Conservation (phyloP, 2,888 invertebrate species). For the Ectemnius lituratus region DNA sequence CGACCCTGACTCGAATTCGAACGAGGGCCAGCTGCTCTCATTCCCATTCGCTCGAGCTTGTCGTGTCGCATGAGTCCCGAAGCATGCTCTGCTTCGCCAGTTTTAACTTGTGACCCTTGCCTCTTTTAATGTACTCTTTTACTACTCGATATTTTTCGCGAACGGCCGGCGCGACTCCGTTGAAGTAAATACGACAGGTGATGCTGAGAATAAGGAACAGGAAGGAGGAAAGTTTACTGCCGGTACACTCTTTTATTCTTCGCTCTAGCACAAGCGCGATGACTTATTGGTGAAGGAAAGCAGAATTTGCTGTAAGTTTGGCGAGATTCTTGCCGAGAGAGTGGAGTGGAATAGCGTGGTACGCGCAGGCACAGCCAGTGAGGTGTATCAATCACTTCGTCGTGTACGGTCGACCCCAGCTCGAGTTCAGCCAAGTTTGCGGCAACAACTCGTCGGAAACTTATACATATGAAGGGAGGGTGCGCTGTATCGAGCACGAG, state of each 20-base stretch:
- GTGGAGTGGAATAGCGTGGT: no score
- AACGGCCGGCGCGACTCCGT: no score
- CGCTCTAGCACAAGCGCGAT: no score
- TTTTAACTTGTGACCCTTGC: background rate
- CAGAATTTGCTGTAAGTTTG: background rate
- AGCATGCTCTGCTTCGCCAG: background rate
- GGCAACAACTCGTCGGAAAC: constrained; percentile 32
- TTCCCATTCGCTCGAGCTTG: constrained; percentile 53
- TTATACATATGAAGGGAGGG: constrained; percentile 50
- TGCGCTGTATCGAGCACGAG: background rate
- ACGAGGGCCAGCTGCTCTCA: constrained; percentile 60
- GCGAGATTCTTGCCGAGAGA: background rate
- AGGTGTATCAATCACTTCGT: constrained; percentile 53
- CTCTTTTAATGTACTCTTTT: no score
- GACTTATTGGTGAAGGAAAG: background rate
- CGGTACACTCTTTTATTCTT: no score
- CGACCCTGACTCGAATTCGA: constrained; percentile 71
- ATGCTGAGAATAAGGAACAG: no score
- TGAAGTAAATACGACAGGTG: no score
- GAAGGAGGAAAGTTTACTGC: no score
- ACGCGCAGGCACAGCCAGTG: constrained; percentile 31
- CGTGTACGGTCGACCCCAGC: constrained; percentile 10
- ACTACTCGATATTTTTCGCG: no score
- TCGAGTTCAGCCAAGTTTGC: constrained; percentile 31
- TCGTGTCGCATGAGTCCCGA: constrained; percentile 15